Evolutionary conservation across 2,797 vertebrate species (phyloP), one percentile per base, ranked within the genome.

Genomic region (Oreortyx pictus): DNA sequence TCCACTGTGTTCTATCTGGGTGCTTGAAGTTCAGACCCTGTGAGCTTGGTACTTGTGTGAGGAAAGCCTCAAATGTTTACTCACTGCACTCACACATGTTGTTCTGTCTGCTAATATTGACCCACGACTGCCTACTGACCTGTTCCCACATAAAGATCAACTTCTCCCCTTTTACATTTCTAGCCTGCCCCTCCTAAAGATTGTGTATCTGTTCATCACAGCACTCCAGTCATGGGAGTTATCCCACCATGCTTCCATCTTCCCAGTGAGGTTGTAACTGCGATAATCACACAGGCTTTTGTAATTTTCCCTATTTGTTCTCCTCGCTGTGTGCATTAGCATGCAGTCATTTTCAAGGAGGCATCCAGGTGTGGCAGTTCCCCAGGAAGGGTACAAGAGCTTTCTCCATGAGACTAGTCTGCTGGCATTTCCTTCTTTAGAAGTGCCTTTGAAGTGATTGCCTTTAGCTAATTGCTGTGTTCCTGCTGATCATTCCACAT

Each of bases 241-340:
- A 23, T 76, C 17, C 6, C 31, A 52, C 23, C 2, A 3, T 9
- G 14, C 52, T 27, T 61, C 6, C 4, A 0, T 50, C 18, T 43
- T 71, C 16, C 11, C 7, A 18, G 27, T 64, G 23, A 66, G 50
- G 27, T 64, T 12, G 7, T 76, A n/a, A 27, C 37, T 20, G 17
- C 50, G 35, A 46, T 72, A 88, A 50, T 68, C 67, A 23, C 13
- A 47, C 12, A 39, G 29, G 44, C 17, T 27, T 70, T 11, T 39
- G 11, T 43, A 81, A 50, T 70, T 24, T 6, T 8, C 67, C 17
- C 37, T 57, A 7, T 49, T 78, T 2, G 1, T 67, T 90, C 33
- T 8, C 14, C 1, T 0, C 25, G 23, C 14, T 59, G 11, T 16
- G 4, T 52, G 15, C 10, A 8, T 61, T 80, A 7, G 4, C 57